Evolutionary conservation across 2,888 invertebrate species (phyloP), one percentile per base, ranked within the genome.

Genomic region (Agapetus fuscipes): DNA sequence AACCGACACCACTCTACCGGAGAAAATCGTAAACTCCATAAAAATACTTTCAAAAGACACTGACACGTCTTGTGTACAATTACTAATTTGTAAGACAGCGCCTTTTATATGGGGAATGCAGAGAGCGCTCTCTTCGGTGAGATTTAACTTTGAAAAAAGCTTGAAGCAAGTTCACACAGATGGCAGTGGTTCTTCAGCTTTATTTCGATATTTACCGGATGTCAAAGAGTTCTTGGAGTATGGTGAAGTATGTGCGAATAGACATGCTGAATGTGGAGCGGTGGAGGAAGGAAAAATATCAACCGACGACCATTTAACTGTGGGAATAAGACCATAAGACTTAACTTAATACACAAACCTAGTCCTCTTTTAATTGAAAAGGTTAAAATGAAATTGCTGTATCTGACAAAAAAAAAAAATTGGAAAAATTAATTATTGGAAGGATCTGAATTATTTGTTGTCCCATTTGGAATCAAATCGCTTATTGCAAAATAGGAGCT

Each of bases 31-130:
- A 34, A 65, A 76, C 7, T 59, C 73, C 46, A 65, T 83, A 33
- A 63, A 68, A 52, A 62, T 72, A 49, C 58, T 72, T 51, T 69
- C 70, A 14, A 57, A 66, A 0, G 60, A 71, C 11, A 64, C 75
- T 42, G 78, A 83, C 49, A 78, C 75, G 0, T 77, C 76, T 34
- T 87, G 86, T 50, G 66, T 85, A 2, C 75, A 78, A 52, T 62
- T 84, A 17, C 59, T 89, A 20, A 62, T 87, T 44, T 89, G 89
- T 56, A 87, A 87, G 63, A 73, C 75, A 46, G 74, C 81, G 1
- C 87, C 87, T 0, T 76, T 86, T 43, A 76, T 89, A 43, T 72
- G 72, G 63, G 79, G 78, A 49, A 85, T 86, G 76, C 88, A 89
- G 54, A 69, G 71, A 40, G 75, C 80, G 38, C 48, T 31, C 39